phyloP scores from a whole-genome alignment of 2,888 invertebrate genomes.

The Diogma glabrata region DNA sequence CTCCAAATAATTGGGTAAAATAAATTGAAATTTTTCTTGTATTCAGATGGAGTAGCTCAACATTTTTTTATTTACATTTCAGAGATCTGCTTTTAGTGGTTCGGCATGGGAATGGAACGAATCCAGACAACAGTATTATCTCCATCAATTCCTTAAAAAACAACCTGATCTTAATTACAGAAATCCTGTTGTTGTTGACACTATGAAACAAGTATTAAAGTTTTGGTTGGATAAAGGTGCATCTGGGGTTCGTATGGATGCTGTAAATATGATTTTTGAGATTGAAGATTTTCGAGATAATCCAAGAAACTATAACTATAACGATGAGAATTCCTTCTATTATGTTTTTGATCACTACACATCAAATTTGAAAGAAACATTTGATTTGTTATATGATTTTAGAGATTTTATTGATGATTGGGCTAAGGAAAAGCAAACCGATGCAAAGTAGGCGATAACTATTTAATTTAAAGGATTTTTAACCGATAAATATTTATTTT shows the following conservation, averaged over 20 bases:
- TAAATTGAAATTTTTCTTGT: no score
- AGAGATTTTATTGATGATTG: conserved; percentile 20
- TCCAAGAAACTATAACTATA: conserved; percentile 37
- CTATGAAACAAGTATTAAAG: conserved; percentile 49
- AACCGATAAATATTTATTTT: no score
- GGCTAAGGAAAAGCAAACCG: not conserved
- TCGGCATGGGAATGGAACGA: conserved; percentile 58
- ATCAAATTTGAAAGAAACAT: conserved; percentile 33
- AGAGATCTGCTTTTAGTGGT: conserved; percentile 43
- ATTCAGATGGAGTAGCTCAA: no score
- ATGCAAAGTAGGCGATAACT: no score
- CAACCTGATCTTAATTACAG: conserved; percentile 75
- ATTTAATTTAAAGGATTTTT: no score
- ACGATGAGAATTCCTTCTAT: conserved; percentile 20
- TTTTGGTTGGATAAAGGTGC: conserved; percentile 67
- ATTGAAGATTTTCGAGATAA: conserved; percentile 41
- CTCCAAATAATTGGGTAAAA: conserved; percentile 65
- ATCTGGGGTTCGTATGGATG: conserved; percentile 64
- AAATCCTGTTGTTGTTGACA: conserved; percentile 51
- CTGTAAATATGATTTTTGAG: conserved; percentile 48
- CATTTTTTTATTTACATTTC: no score
- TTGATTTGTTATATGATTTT: conserved; percentile 5
- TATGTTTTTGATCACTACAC: conserved; percentile 53
- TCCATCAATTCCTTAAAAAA: conserved; percentile 47
- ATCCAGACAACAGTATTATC: conserved; percentile 50